Conservation (phyloP, 2,888 invertebrate species). For the Agrochola macilenta region DNA sequence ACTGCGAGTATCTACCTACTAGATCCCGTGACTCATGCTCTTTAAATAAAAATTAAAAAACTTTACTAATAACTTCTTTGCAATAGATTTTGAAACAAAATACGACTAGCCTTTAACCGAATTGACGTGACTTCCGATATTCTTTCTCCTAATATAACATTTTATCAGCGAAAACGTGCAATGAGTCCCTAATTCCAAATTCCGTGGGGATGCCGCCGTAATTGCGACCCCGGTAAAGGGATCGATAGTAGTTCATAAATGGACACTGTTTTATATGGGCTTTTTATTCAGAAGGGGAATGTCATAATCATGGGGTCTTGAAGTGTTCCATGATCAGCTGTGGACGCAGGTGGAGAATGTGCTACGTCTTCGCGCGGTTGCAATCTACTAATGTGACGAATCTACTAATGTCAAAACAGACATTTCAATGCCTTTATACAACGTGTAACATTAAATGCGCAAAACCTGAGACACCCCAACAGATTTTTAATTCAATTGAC, state of each 20-base stretch:
- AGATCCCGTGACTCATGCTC: too few species aligned
- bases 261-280: conserved; percentile 26
- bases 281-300: neutral
- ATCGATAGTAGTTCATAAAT: conserved; percentile 39
- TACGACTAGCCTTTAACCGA: neutral
- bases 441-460: too few species aligned
- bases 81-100: neutral
- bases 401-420: too few species aligned
- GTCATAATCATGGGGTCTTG: conserved; percentile 5
- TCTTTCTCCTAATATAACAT: conserved; percentile 21
- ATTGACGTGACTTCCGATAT: conserved; percentile 7
- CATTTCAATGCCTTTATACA: too few species aligned
- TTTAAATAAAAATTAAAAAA: too few species aligned
- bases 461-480: too few species aligned
- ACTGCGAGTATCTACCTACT: too few species aligned
- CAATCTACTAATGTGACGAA: too few species aligned
- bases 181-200: conserved; percentile 38
- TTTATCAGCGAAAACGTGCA: conserved; percentile 45
- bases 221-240: conserved; percentile 30
- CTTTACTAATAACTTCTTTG: too few species aligned
- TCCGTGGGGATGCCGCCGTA: conserved; percentile 11
- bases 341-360: too few species aligned
- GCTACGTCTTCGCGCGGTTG: too few species aligned
- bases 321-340: neutral
- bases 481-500: too few species aligned